phyloP scores from a whole-genome alignment of 1,140 invertebrate species.

The Polypedilum vanderplanki region DNA sequence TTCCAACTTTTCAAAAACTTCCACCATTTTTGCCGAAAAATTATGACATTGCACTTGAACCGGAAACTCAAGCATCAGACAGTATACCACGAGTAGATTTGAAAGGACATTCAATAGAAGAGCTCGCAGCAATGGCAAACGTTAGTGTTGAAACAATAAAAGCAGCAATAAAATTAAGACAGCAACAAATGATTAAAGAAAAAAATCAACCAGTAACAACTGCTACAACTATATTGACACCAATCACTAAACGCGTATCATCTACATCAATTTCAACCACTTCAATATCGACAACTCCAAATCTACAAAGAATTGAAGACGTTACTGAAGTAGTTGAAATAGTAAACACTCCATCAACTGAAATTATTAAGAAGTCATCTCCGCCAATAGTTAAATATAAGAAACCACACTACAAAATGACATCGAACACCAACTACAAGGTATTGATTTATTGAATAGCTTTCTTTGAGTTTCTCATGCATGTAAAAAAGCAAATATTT shows the following conservation, averaged over 20 bases:
- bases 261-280: slow-evolving; percentile 46
- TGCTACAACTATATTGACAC: slow-evolving; percentile 34
- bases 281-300: slow-evolving; percentile 33
- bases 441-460: neutral
- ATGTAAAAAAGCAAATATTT: no score
- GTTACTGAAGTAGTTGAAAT: slow-evolving; percentile 33
- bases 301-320: slow-evolving; percentile 37
- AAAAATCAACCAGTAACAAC: slow-evolving; percentile 30
- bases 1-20: neutral
- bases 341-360: slow-evolving; percentile 38
- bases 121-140: slow-evolving; percentile 49
- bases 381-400: slow-evolving; percentile 42
- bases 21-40: neutral
- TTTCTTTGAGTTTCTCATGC: no score
- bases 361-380: slow-evolving; percentile 46
- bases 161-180: slow-evolving; percentile 54
- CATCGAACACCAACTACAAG: neutral
- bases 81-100: neutral
- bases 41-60: neutral
- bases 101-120: slow-evolving; percentile 6
- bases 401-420: neutral
- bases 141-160: slow-evolving; percentile 60
- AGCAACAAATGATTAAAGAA: slow-evolving; percentile 49
- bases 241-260: slow-evolving; percentile 34
- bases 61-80: neutral